phyloP scores from a whole-genome alignment of 2,888 invertebrate genomes.

The Lasioglossum vierecki region DNA sequence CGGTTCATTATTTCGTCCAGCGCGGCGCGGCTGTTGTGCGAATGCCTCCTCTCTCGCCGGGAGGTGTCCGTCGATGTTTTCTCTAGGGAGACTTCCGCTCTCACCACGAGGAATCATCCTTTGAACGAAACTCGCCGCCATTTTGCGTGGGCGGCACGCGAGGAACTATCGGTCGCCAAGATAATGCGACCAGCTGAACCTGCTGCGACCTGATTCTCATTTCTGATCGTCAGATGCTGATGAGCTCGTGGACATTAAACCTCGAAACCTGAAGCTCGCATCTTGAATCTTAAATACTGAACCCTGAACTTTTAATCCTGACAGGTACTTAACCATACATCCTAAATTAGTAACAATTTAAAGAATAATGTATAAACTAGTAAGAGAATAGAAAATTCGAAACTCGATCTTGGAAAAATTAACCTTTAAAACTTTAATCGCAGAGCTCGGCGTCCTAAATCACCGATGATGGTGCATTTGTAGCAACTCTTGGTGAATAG shows the following conservation, averaged over 20 bases:
- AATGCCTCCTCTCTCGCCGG: conserved; percentile 24
- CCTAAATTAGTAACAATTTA: too few species aligned
- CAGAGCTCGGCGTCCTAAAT: not conserved
- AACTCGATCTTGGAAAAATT: not conserved
- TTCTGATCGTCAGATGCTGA: not conserved
- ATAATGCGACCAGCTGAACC: not conserved
- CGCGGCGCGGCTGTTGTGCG: not conserved
- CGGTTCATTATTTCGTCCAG: conserved; percentile 74
- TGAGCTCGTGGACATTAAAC: too few species aligned
- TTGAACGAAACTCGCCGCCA: not conserved
- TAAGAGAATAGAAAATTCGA: too few species aligned
- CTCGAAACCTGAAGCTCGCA: not conserved
- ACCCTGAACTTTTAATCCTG: not conserved
- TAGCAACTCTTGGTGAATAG: not conserved
- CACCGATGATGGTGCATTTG: too few species aligned
- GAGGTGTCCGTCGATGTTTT: not conserved
- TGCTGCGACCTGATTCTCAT: not conserved
- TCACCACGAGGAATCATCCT: not conserved
- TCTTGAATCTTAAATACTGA: not conserved
- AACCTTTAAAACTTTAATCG: not conserved
- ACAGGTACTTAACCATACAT: not conserved
- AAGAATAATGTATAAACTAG: too few species aligned
- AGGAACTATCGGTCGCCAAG: not conserved
- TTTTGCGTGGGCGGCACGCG: not conserved
- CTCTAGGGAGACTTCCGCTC: conserved; percentile 1